Evolutionary conservation across 2,797 vertebrate genomes (phyloP).

Genomic region (Pseudochirops corinnae): DNA sequence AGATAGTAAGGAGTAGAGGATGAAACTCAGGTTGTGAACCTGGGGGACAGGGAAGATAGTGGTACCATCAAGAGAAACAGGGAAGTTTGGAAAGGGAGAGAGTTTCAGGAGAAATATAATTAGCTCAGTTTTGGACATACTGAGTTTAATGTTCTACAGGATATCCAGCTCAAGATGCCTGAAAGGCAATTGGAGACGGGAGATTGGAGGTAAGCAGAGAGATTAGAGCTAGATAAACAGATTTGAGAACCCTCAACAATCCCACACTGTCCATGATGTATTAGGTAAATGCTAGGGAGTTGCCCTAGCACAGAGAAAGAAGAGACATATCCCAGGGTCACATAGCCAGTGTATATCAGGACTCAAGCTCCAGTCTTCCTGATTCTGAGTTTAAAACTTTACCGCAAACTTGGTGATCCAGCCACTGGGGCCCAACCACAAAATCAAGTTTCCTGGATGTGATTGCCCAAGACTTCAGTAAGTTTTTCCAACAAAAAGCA

Average conservation of each 20-base stretch:
- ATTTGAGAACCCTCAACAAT: neutral
- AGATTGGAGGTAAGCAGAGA: neutral
- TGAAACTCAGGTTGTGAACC: neutral
- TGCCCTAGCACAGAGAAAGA: neutral
- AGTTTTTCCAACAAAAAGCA: neutral
- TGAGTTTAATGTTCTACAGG: neutral
- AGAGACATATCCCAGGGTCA: neutral
- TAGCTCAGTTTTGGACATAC: neutral
- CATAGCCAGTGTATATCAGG: neutral
- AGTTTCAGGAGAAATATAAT: neutral
- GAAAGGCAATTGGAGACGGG: neutral
- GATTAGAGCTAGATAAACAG: neutral
- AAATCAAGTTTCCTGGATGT: neutral
- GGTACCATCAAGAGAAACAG: neutral
- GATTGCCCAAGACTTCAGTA: neutral
- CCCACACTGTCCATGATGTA: neutral
- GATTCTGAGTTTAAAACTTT: neutral
- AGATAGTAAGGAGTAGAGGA: neutral
- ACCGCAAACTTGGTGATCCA: neutral
- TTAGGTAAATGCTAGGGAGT: neutral
- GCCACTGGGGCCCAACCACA: neutral
- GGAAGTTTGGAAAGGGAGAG: neutral
- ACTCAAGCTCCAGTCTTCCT: neutral
- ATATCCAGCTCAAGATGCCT: neutral
- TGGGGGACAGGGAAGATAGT: neutral